Percentiles rank a stretch among this genome's conserved stretches.
These are phyloP conservation scores for Tychaedon coryphoeus DNA, from an alignment of 2,113 vertebrate species.

Conservation along the genomic window DNA sequence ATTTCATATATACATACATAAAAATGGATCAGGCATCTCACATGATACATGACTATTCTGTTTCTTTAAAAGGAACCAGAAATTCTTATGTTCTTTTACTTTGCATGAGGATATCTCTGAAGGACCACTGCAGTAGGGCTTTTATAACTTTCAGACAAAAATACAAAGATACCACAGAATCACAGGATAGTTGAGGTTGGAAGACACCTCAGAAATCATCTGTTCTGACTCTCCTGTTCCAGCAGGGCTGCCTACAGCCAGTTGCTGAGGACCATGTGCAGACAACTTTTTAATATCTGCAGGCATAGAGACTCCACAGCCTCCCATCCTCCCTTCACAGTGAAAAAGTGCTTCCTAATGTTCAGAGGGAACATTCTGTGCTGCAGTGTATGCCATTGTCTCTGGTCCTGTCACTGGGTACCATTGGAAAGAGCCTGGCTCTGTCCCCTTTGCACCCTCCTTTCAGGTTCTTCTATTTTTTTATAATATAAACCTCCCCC, in stretches of 20 bases:
- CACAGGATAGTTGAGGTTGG: neutral
- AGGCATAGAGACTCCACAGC: neutral
- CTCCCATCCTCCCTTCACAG: neutral
- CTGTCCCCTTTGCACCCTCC: neutral
- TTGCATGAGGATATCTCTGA: neutral
- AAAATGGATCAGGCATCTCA: neutral
- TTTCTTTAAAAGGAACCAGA: neutral
- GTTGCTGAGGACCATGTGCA: neutral
- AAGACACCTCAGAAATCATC: neutral
- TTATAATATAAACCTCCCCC: neutral
- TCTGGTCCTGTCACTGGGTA: neutral
- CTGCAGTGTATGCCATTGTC: neutral
- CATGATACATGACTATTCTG: neutral
- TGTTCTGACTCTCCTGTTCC: neutral
- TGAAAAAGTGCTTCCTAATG: neutral
- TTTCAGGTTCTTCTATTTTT: neutral
- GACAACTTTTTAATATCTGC: neutral
- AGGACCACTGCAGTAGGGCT: neutral
- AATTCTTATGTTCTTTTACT: neutral
- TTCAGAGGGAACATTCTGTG: neutral
- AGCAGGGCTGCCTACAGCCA: neutral
- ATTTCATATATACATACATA: neutral
- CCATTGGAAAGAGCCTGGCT: neutral
- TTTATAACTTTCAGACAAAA: neutral
- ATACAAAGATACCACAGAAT: neutral